Percentiles rank a stretch among this genome's conserved stretches.
phyloP scores from a whole-genome alignment of 1,140 invertebrate species.

The Orius insidiosus region DNA sequence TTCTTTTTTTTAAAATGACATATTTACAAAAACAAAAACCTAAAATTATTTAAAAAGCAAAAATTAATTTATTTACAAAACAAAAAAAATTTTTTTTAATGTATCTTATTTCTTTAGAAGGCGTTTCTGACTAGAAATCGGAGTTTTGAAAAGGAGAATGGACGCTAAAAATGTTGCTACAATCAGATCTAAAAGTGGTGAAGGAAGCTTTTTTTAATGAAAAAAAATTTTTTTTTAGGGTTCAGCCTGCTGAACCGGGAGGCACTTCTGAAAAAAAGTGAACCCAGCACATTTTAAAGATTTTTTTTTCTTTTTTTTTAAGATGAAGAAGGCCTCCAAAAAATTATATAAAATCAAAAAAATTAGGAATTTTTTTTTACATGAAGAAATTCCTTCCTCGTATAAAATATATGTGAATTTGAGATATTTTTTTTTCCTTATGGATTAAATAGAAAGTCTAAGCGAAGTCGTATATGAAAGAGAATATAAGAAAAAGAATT shows the following conservation, averaged over 20 bases:
- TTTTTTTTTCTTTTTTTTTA: too few species aligned
- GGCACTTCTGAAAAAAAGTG: not conserved
- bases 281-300: too few species aligned
- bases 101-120: too few species aligned
- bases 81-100: not conserved
- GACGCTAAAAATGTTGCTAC: not conserved
- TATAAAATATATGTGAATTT: not conserved
- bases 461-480: too few species aligned
- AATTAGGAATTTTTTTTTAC: slow-evolving; percentile 7
- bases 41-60: not conserved
- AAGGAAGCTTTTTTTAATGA: too few species aligned
- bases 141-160: not conserved
- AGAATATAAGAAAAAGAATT: slow-evolving; percentile 4
- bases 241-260: not conserved
- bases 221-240: too few species aligned
- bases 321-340: not conserved
- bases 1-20: not conserved
- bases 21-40: slow-evolving; percentile 1
- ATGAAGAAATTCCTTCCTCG: not conserved
- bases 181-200: not conserved
- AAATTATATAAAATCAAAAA: too few species aligned
- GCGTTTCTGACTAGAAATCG: not conserved
- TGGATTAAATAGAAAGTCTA: slow-evolving; percentile 1
- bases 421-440: not conserved
- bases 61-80: not conserved